phyloP scores from a whole-genome alignment of 1,140 invertebrate species.

The Tetragnatha versicolor region DNA sequence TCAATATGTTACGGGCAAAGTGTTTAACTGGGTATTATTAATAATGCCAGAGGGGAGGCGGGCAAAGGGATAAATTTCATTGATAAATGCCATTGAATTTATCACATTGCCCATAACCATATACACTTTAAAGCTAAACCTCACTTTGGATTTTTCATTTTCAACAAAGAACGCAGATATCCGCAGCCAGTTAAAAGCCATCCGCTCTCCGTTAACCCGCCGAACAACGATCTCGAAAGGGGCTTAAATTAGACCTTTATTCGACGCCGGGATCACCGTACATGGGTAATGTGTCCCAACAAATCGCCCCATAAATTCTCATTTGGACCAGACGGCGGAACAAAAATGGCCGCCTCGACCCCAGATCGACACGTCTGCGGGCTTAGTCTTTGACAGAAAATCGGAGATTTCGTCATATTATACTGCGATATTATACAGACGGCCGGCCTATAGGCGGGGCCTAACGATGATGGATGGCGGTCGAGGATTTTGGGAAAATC shows the following conservation, averaged over 20 bases:
- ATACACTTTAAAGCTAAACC: no score
- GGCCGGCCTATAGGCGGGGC: conserved; percentile 16
- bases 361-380: neutral
- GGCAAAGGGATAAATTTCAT: no score
- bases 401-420: conserved; percentile 23
- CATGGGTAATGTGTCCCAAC: neutral
- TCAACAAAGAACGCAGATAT: no score
- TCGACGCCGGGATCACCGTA: neutral
- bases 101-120: no score
- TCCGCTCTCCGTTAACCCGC: no score
- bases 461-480: conserved; percentile 29
- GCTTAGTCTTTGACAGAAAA: conserved; percentile 33
- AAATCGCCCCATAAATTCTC: conserved; percentile 20
- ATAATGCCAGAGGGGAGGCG: no score
- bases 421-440: conserved; percentile 39
- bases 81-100: no score
- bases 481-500: conserved; percentile 31
- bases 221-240: neutral
- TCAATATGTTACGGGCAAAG: no score
- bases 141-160: no score
- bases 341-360: conserved; percentile 1
- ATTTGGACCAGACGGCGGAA: conserved; percentile 1
- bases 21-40: no score
- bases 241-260: conserved; percentile 1
- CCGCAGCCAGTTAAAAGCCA: no score